Percentiles rank a stretch among this genome's conserved stretches.
phyloP scores from a whole-genome alignment of 2,797 vertebrate genomes.

The Eospalax fontanierii region DNA sequence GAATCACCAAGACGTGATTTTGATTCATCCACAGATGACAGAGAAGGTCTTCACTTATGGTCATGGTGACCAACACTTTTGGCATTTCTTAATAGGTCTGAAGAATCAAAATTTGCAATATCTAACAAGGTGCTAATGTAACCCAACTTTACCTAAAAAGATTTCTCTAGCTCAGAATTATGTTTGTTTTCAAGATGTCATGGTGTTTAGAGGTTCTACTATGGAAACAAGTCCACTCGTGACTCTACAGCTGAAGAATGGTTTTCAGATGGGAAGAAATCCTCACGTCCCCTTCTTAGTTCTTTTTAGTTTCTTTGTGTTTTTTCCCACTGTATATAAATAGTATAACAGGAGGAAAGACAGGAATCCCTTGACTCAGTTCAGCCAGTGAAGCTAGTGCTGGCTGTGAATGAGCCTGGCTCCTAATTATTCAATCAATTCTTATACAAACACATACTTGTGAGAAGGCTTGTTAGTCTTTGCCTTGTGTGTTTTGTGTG shows the following conservation, averaged over 20 bases:
- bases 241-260: not conserved
- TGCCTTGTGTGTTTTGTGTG: not conserved
- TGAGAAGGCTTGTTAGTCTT: not conserved
- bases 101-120: conserved; percentile 57
- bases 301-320: not conserved
- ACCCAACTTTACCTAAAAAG: conserved; percentile 12
- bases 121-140: conserved; percentile 7
- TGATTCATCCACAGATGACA: conserved; percentile 81
- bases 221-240: not conserved
- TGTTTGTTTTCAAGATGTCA: conserved; percentile 24
- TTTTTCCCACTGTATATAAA: not conserved
- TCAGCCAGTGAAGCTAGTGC: not conserved
- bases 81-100: conserved; percentile 54
- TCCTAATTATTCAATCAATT: not conserved
- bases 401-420: not conserved
- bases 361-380: not conserved
- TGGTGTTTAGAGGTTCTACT: not conserved
- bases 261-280: not conserved
- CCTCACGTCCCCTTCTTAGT: not conserved
- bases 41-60: conserved; percentile 71
- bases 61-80: conserved; percentile 66
- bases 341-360: not conserved
- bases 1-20: conserved; percentile 80
- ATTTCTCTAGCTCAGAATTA: not conserved
- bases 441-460: not conserved